Evolutionary conservation across 1,140 invertebrate species (phyloP).

Genomic region (Brachionus manjavacas): DNA sequence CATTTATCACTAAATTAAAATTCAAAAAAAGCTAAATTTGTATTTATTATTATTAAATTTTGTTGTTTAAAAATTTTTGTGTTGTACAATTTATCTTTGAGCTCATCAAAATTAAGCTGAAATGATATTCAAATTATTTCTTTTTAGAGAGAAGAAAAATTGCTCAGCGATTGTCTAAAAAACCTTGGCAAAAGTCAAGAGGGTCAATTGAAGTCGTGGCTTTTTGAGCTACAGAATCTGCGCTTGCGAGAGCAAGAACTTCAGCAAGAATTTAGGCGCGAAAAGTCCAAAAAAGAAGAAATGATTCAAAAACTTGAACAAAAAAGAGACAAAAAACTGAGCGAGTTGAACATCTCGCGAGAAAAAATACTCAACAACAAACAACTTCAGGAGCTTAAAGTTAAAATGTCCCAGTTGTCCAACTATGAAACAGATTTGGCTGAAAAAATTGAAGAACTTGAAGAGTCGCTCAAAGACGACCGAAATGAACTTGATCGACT

Average conservation of each 20-base stretch:
- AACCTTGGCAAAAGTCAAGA: background rate
- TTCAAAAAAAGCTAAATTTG: too few species aligned
- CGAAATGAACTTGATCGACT: background rate
- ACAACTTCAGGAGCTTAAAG: background rate
- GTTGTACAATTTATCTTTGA: too few species aligned
- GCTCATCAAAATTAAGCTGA: too few species aligned
- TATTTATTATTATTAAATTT: too few species aligned
- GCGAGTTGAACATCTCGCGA: background rate
- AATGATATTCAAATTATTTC: background rate
- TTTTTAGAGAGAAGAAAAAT: background rate
- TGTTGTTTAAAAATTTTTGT: too few species aligned
- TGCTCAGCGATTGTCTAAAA: slow-evolving; percentile 20
- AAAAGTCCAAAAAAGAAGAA: background rate
- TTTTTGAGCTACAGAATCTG: slow-evolving; percentile 15
- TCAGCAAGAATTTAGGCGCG: background rate
- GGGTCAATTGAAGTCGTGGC: background rate
- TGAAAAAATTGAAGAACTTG: background rate
- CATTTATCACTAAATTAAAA: too few species aligned
- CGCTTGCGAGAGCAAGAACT: slow-evolving; percentile 24
- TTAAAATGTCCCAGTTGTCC: slow-evolving; percentile 19
- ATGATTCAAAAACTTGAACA: background rate
- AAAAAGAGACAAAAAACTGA: background rate
- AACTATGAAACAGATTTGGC: background rate
- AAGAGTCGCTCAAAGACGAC: background rate
- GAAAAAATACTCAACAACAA: slow-evolving; percentile 15